A percentile compares a stretch with the other conserved stretches of the same genome.
phyloP scores from a whole-genome alignment of 2,888 invertebrate genomes.

The Mythimna lalbum region DNA sequence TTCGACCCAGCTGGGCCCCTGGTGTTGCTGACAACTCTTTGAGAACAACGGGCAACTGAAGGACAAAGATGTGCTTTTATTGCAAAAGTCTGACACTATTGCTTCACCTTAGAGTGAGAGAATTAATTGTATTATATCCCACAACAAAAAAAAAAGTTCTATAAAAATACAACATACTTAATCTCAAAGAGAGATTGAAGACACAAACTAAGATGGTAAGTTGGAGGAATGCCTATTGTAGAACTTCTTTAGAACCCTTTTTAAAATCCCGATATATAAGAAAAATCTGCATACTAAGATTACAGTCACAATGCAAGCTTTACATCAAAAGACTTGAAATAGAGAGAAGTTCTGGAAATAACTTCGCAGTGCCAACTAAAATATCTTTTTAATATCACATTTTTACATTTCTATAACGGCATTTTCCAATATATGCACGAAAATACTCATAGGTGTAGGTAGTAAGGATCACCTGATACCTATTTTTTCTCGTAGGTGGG shows the following conservation, averaged over 20 bases:
- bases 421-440: not conserved
- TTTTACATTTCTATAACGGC: not conserved
- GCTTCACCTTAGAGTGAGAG: too few relatives aligned
- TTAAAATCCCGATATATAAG: not conserved
- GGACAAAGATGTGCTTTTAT: too few relatives aligned
- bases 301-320: not conserved
- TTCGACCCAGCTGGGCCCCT: too few relatives aligned
- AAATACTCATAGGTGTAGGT: not conserved
- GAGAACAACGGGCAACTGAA: too few relatives aligned
- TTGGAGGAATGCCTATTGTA: too few relatives aligned
- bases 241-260: not conserved
- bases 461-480: too few relatives aligned
- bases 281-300: not conserved
- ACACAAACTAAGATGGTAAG: too few relatives aligned
- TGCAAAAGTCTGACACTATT: too few relatives aligned
- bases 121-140: too few relatives aligned
- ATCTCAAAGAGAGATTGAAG: not conserved
- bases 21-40: too few relatives aligned
- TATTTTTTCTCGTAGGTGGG: too few relatives aligned
- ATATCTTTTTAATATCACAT: not conserved
- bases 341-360: constrained; percentile 4
- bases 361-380: not conserved
- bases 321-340: not conserved
- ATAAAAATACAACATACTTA: not conserved
- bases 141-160: not conserved